A percentile compares a stretch with the other conserved stretches of the same genome.
These are phyloP conservation scores for Leucophenga varia DNA, from an alignment of 1,140 invertebrate species.

Conservation along the genomic window DNA sequence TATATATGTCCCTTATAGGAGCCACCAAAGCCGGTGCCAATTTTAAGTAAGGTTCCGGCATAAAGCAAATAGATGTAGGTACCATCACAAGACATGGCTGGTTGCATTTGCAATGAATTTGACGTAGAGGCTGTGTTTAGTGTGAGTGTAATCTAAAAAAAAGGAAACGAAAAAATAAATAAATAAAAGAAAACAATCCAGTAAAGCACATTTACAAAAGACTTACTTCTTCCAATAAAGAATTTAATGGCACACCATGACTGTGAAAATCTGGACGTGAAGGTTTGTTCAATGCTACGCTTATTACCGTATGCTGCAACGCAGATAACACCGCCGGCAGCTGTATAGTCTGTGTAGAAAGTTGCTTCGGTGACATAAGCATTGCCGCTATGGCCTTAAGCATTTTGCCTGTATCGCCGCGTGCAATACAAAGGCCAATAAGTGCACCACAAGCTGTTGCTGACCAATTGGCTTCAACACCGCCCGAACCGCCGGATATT, in stretches of 20 bases:
- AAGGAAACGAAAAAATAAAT: background rate
- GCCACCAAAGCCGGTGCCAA: constrained; percentile 89
- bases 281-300: constrained; percentile 81
- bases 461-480: constrained; percentile 68
- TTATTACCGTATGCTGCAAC: constrained; percentile 87
- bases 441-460: constrained; percentile 88
- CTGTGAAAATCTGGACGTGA: constrained; percentile 84
- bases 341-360: constrained; percentile 81
- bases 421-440: constrained; percentile 85
- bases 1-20: constrained; percentile 87
- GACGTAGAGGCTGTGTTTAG: background rate
- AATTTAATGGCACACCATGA: constrained; percentile 79
- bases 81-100: constrained; percentile 81
- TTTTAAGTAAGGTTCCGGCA: constrained; percentile 79
- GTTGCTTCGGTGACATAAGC: constrained; percentile 78
- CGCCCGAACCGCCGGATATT: constrained; percentile 58
- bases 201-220: too few species aligned
- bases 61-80: constrained; percentile 83
- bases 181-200: background rate
- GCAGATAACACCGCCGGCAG: constrained; percentile 83
- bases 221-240: constrained; percentile 71
- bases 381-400: constrained; percentile 83
- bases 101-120: constrained; percentile 42
- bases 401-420: constrained; percentile 90
- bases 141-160: too few species aligned